Percentiles rank a stretch among this genome's conserved stretches.
phyloP scores from a whole-genome alignment of 2,888 invertebrate genomes.

The Dicycla oo region DNA sequence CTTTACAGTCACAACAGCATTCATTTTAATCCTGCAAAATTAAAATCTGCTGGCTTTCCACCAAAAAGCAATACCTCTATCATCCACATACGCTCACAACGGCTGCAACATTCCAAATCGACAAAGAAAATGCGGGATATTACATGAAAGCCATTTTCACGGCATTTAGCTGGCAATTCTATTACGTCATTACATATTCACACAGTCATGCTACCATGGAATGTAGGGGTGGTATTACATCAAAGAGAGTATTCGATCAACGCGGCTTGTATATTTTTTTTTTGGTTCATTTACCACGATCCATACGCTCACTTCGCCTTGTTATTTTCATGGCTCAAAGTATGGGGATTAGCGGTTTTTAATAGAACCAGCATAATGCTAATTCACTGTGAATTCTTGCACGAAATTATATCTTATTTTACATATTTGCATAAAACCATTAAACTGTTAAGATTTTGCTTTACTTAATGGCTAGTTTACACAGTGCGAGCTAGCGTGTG shows the following conservation, averaged over 20 bases:
- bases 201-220: conserved; percentile 80
- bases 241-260: conserved; percentile 84
- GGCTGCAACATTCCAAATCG: conserved; percentile 60
- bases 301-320: conserved; percentile 75
- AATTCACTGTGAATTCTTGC: background rate
- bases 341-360: conserved; percentile 44
- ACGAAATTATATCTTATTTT: background rate
- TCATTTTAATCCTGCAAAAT: background rate
- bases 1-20: background rate
- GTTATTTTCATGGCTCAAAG: conserved; percentile 59
- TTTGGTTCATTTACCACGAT: conserved; percentile 85
- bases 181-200: conserved; percentile 81
- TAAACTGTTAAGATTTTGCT: too few relatives aligned
- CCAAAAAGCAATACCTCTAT: conserved; percentile 36
- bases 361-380: background rate
- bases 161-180: conserved; percentile 80
- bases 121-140: conserved; percentile 60
- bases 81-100: conserved; percentile 39
- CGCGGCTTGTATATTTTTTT: conserved; percentile 77
- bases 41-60: conserved; percentile 18
- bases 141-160: conserved; percentile 75
- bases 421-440: background rate
- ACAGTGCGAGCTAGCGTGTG: too few relatives aligned
- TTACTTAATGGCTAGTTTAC: too few relatives aligned
- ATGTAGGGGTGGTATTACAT: conserved; percentile 74